Evolutionary conservation across 2,888 invertebrate species (phyloP), one percentile per base, ranked within the genome.

Genomic region (Prionchulus punctatus): DNA sequence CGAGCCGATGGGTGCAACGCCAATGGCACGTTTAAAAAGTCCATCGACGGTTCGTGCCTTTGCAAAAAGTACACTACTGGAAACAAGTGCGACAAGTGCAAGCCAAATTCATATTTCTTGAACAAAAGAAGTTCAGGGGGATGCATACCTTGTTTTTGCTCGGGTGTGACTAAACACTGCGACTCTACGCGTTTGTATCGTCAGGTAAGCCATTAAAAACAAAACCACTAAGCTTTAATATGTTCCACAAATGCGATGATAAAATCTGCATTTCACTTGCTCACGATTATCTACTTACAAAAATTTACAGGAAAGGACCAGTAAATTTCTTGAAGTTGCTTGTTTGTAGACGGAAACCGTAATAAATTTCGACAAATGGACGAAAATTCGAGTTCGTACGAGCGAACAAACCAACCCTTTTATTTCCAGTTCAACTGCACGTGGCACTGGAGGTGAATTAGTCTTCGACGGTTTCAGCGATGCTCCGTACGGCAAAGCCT

Each of bases 101-200:
- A 82, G 72, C 76, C 81, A 21, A 81, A 83, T 65, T 82, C 88
- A 1, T 96, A 89, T 81, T 82, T 83, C 70, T 77, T 94, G 59
- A 83, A 85, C 56, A 73, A 78, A 23, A 80, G 80, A 59, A 84
- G 85, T 67, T 80, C 82, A 63, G 82, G 84, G 62, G 96, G 96
- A 47, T 98, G 96, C 73, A 84, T 91, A 55, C 79, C 81, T 56
- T 96, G 96, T 74, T 96, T 94, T 85, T 96, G 96, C 73, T 86
- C 87, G 77, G 94, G 91, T 1, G 80, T 90, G 42, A 82, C 86
- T 0, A 68, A 71, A 48, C 79, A 81, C 61, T 96, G 96, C 71
- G 79, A 79, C 57, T 86, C 88, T 67, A 87, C 89, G 53, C 79
- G 78, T 56, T 80, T 81, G 74, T 82, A 82, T 59, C 79, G 87